These are phyloP conservation scores for Scopus umbretta DNA, from an alignment of 2,113 vertebrate species.

Conservation along the genomic window DNA sequence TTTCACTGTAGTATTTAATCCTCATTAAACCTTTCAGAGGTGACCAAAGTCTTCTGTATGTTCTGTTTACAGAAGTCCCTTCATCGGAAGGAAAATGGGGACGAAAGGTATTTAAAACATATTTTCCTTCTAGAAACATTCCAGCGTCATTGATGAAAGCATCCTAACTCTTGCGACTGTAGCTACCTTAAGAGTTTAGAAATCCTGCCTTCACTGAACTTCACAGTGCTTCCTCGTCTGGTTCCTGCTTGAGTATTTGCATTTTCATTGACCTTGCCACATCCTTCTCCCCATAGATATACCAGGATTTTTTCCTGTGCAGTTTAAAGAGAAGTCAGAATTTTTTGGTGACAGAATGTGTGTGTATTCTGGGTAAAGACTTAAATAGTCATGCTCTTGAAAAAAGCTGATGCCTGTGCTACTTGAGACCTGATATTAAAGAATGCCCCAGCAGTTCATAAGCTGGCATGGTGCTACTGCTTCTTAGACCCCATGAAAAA, in stretches of 20 bases:
- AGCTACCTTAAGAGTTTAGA: not conserved
- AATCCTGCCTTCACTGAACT: not conserved
- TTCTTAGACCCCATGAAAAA: not conserved
- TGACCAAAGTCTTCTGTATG: not conserved
- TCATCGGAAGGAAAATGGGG: not conserved
- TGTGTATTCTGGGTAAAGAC: not conserved
- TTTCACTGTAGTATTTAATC: not conserved
- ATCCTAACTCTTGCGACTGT: not conserved
- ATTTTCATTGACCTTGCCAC: not conserved
- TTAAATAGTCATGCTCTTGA: not conserved
- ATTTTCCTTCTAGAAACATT: not conserved
- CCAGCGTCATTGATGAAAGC: not conserved
- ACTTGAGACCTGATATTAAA: rapidly evolving
- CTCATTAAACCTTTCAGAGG: not conserved
- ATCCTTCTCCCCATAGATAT: not conserved
- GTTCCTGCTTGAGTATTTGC: not conserved
- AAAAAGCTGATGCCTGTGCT: not conserved
- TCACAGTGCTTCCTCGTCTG: not conserved
- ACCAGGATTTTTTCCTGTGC: not conserved
- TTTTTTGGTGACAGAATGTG: not conserved
- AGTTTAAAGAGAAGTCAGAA: not conserved
- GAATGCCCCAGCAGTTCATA: not conserved
- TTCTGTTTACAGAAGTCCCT: not conserved
- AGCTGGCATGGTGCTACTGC: not conserved
- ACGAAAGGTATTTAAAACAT: not conserved